Base-by-base conservation (phyloP, 2,888 invertebrate genomes). In the Amiota minor region DNA sequence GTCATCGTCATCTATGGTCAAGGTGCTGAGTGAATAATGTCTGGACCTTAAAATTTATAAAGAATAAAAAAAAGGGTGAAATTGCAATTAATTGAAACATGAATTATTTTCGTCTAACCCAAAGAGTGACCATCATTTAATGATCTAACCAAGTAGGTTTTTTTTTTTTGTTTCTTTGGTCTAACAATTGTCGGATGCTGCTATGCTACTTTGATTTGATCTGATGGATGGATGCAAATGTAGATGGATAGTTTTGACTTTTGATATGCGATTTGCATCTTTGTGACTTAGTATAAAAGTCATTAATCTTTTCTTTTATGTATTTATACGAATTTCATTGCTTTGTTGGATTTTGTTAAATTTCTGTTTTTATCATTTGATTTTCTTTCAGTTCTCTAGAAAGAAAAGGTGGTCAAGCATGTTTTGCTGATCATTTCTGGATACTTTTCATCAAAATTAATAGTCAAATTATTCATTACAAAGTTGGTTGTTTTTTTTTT, bases 11-110 rank as follows among this genome's bases (percentile, higher is more conserved):
- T 23, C 68, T 56, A 73, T 85, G 82, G 85, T 86, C 86, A 83
- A 84, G 85, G 86, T 83, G 82, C 79, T 83, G 86, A 83, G 77
- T 85, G 84, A 76, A 70, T 46, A 76, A 70, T 46, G 70, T 62
- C 55, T 61, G 59, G 35, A 35, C 16, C 18, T 53, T 16, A 18
- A 35, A 20, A 18, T 45, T 12, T 23, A 12, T 18, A 20, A n/a
- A 10, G 47, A 56, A 59, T 18, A 20, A 68, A 69, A 76, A 65
- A 78, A 76, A 73, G 16, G 59, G 86, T 85, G 85, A 83, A 83
- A 84, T 81, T 84, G 85, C 83, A 85, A 86, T 84, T 84, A 84
- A 84, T 84, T 86, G 86, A 86, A 84, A 84, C 85, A 84, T 85
- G 85, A 84, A 83, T 86, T 83, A 83, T 83, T 6, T 35, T 79